Evolutionary conservation across 1,140 invertebrate genomes (phyloP), one percentile per base, ranked within the genome.

Genomic region (Papilio polyxenes): DNA sequence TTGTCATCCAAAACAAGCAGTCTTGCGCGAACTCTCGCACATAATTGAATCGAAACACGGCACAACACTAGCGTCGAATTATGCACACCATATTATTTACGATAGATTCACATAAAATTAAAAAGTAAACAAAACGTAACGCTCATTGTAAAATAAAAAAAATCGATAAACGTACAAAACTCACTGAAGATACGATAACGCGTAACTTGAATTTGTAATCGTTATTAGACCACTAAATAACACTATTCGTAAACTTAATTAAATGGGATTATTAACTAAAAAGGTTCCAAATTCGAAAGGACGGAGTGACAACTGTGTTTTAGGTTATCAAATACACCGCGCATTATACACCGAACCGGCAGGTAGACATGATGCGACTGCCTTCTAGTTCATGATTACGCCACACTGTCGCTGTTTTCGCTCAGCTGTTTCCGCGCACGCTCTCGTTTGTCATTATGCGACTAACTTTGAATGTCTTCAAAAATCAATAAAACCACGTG

Each of bases 281-380:
- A 87, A 81, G 87, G 89, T 89, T 85, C 84, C 85, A 87, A 89
- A 89, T 88, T 84, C 82, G 85, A 86, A 75, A 86, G 91, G 89
- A 93, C 92, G 90, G 90, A 91, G 83, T 85, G 83, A 92, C 85
- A 89, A 89, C 86, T 90, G 79, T 90, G 89, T 91, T 92, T 90
- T 88, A 93, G 92, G 92, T 93, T 94, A 94, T 89, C 84, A 87
- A 83, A 87, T 85, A 81, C 84, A 86, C 83, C 84, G 87, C 91
- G 86, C 88, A 88, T 91, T 89, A 92, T 88, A 91, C 88, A 92
- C 92, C 92, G 88, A 88, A 84, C 91, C 92, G 92, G 91, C 92
- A 88, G 89, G 89, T 91, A 91, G 90, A 94, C 94, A 93, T 93
- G 90, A 94, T 92, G 93, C 92, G 92, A 95, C 94, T 95, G 92